Base-by-base conservation (phyloP, 2,888 invertebrate species). In the Nephrocerus scutellatus region DNA sequence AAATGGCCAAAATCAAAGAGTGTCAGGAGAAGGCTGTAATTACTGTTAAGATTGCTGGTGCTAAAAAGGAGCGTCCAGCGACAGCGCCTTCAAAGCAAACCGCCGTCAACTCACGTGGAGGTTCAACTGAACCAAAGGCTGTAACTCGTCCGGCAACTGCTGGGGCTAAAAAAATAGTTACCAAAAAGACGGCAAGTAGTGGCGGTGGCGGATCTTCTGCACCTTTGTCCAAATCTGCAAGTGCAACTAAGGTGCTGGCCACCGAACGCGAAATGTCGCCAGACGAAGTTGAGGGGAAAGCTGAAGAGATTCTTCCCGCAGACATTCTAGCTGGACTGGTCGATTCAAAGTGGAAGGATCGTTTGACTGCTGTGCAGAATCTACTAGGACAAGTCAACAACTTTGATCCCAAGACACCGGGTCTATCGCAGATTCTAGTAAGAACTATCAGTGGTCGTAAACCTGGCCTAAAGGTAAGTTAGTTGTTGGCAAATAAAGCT, bases 1-100 rank as follows among this genome's bases (percentile, higher is more conserved):
- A 96, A 70, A 84, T 93, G 77, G 77, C 81, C 30, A 97, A 95
- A 72, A 84, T 97, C 30, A 91, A 90, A 66, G 97, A 97, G 63
- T 87, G 79, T 57, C 84, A 84, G 52, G 93, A 96, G 34, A 95
- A 93, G 68, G 92, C 92, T 22, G 87, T 89, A 34, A 84, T 91
- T 40, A 74, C 79, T 49, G 80, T 85, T 4, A 87, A 86, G 67
- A 68, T 79, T 10, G 66, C 77, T 0, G 75, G 75, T 1, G 71
- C 73, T 0, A 77, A 79, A 52, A 84, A 83, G 32, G 52, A 61
- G 10, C 60, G 68, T 0, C 68, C 68, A 3, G 57, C 56, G 4
- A 63, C 66, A 8, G 66, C 68, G 3, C 66, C 67, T 0, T 14
- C 49, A 1, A 61, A 72, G 56, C 59, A n/a, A 52, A 46, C 7